These are phyloP conservation scores for Bucco capensis DNA, from an alignment of 2,113 vertebrate genomes.

Conservation along the genomic window DNA sequence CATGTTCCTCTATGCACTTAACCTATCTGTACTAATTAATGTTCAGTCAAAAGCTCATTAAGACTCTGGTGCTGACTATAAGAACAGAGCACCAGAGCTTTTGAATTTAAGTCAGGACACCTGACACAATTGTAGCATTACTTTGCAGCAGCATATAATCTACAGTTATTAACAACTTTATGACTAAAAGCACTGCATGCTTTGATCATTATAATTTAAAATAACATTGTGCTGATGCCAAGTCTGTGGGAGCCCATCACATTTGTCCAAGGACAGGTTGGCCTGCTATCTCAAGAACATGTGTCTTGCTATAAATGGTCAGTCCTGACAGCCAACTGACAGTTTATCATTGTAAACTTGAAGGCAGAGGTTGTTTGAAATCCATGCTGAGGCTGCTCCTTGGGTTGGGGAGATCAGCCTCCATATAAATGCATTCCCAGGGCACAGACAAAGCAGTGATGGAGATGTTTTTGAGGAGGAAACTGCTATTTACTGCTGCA, in stretches of 20 bases:
- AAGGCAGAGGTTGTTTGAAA: background rate
- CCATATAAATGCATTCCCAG: background rate
- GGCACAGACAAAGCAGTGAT: background rate
- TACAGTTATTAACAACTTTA: background rate
- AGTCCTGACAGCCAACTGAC: background rate
- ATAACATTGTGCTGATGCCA: background rate
- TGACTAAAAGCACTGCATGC: background rate
- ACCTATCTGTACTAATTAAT: background rate
- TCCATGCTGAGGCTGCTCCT: background rate
- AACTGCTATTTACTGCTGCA: background rate
- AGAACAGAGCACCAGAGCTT: background rate
- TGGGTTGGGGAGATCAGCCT: background rate
- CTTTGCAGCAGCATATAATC: background rate
- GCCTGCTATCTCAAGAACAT: background rate
- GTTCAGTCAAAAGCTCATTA: background rate
- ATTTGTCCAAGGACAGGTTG: background rate
- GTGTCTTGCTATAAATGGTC: background rate
- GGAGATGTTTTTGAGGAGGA: background rate
- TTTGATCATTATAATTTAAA: background rate
- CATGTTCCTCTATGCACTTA: background rate
- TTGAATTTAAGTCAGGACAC: background rate
- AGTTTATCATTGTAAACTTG: background rate
- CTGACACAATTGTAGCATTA: background rate
- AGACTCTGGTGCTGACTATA: background rate
- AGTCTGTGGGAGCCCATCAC: background rate